These are phyloP conservation scores for Sesamia inferens DNA, from an alignment of 2,888 invertebrate species.

Conservation along the genomic window DNA sequence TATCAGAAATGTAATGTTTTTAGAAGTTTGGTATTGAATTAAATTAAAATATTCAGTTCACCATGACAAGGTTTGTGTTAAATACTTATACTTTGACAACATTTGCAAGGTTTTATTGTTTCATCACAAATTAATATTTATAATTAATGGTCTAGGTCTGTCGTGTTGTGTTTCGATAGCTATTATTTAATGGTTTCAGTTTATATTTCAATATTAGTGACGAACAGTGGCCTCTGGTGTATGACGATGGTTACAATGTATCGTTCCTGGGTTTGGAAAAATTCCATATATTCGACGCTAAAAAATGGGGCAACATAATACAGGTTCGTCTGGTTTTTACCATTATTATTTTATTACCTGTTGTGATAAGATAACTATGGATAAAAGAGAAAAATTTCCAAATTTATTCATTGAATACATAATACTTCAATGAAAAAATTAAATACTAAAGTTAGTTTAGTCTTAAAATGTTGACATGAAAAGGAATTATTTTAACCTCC, in stretches of 20 bases:
- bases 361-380: not conserved
- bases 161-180: conserved; percentile 13
- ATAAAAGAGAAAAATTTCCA: not conserved
- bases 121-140: not conserved
- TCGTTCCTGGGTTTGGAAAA: conserved; percentile 95
- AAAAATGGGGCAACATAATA: conserved; percentile 95
- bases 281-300: conserved; percentile 96
- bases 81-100: not conserved
- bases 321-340: conserved; percentile 81
- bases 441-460: not conserved
- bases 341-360: not conserved
- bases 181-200: conserved; percentile 67
- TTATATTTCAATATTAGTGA: conserved; percentile 89
- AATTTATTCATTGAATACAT: no score
- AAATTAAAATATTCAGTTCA: conserved; percentile 13
- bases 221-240: conserved; percentile 94
- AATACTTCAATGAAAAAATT: not conserved
- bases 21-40: conserved; percentile 18
- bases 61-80: conserved; percentile 68
- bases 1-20: conserved; percentile 28
- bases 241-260: conserved; percentile 94
- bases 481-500: not conserved
- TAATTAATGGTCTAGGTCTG: not conserved
- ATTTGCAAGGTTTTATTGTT: not conserved
- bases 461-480: no score